Evolutionary conservation across 1,140 invertebrate species (phyloP), one percentile per base, ranked within the genome.

Genomic region (Panulirus ornatus): DNA sequence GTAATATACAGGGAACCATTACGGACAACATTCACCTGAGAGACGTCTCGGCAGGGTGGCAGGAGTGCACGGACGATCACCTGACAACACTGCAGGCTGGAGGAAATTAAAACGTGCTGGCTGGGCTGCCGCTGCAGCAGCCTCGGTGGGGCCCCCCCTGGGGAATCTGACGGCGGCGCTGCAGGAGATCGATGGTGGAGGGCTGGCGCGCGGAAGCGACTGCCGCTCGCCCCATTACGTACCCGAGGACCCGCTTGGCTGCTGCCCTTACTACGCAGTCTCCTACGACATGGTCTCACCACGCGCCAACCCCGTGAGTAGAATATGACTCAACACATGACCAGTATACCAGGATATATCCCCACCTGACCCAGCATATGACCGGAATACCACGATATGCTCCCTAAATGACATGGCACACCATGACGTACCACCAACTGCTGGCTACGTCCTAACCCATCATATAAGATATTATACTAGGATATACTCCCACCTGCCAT

Each of bases 141-240:
- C 9, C 42, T n/a, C 40, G n/a, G n/a, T n/a, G n/a, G n/a, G n/a
- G 75, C 75, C 44, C 38, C 75, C 75, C 42, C 9, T 27, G 40
- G 75, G 36, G 75, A 78, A 3, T 36, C 75, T 78, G 75, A 78
- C 75, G 75, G 40, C 40, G 75, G 75, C 75, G 75, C 75, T 78
- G 75, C 75, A 78, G 75, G n/a, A 78, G 75, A 78, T 78, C 75
- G 75, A 78, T 78, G 40, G 40, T 40, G 40, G 22, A 47, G 75
- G 40, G 22, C 11, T 16, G 30, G 70, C 30, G 70, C 30, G 70
- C 22, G 63, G 63, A 6, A 19, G 63, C 30, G 63, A 19, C 30
- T 34, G n/a, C 38, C 2, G 54, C 14, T 63, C 14, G 54, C n/a
- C 70, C 30, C 11, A 22, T 19, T 58, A 58, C 9, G 22, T n/a